Evolutionary conservation across 2,888 invertebrate genomes (phyloP), one percentile per base, ranked within the genome.

Genomic region (Furcula furcula): DNA sequence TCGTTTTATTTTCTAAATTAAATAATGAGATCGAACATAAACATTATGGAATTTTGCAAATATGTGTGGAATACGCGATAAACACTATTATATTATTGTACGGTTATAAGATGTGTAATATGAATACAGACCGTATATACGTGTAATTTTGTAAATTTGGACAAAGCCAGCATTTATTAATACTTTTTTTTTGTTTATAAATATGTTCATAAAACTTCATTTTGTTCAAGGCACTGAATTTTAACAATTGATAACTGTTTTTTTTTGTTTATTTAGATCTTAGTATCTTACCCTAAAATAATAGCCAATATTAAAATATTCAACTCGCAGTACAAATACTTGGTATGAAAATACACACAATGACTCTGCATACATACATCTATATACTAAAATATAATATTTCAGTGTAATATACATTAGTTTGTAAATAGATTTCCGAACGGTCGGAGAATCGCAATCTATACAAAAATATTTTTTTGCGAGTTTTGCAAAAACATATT

Each of bases 11-110:
- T 85, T 85, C 85, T 86, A 85, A 83, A 84, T 87, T 85, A 88
- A 86, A 86, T 87, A 85, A 85, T 88, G 87, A 88, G 87, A 88
- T 88, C 87, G 82, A 82, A 85, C 81, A 75, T 81, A 83, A 79
- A 82, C 77, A 70, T 76, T 70, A 76, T 76, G 83, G 80, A 84
- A 79, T 79, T 77, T 79, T 68, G 73, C 64, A 67, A 65, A 66
- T 67, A 68, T 71, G 66, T 60, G 60, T 69, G 69, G 68, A 68
- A 63, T 67, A 57, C 66, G 44, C 53, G 41, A 32, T 40, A 42
- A 38, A 43, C 50, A 3, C 15, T 14, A 6, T 59, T 54, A 61
- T 56, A 60, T 51, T 49, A 57, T 46, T 48, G 56, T 47, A 41
- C 46, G 40, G 36, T 43, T 56, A 49, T 44, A 42, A 41, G 55